Percentiles rank a stretch among this genome's conserved stretches.
Evolutionary conservation across 2,797 vertebrate genomes (phyloP).

Genomic region (Enteromius anoplus): DNA sequence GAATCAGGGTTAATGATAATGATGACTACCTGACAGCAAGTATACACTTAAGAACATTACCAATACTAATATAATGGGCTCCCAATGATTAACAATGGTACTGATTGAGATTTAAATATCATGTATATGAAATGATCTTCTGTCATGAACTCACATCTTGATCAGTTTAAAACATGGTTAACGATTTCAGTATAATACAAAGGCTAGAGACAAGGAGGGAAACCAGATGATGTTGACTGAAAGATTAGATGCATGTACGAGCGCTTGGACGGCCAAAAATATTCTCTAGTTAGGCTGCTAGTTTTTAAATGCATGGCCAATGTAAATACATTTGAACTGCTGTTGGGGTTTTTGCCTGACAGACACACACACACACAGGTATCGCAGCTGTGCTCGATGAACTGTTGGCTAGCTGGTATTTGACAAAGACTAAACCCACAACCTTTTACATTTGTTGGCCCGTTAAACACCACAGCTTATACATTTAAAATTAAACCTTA

Average conservation of each 20-base stretch:
- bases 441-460: background rate
- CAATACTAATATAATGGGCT: background rate
- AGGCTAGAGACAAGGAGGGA: background rate
- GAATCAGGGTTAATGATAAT: background rate
- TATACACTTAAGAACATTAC: background rate
- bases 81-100: background rate
- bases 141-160: background rate
- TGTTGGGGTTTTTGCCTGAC: background rate
- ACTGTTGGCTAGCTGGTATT: background rate
- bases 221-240: conserved; percentile 6
- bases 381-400: conserved; percentile 2
- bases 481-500: background rate
- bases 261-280: background rate
- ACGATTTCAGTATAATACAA: background rate
- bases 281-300: background rate
- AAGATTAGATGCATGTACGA: background rate
- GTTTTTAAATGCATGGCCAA: background rate
- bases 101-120: background rate
- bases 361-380: conserved; percentile 3
- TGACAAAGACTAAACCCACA: conserved; percentile 2
- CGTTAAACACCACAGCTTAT: background rate
- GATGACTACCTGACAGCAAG: background rate
- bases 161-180: background rate
- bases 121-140: background rate
- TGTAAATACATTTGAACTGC: background rate